Evolutionary conservation across 2,888 invertebrate species (phyloP).

Genomic region (Sphaeridia pumilis): DNA sequence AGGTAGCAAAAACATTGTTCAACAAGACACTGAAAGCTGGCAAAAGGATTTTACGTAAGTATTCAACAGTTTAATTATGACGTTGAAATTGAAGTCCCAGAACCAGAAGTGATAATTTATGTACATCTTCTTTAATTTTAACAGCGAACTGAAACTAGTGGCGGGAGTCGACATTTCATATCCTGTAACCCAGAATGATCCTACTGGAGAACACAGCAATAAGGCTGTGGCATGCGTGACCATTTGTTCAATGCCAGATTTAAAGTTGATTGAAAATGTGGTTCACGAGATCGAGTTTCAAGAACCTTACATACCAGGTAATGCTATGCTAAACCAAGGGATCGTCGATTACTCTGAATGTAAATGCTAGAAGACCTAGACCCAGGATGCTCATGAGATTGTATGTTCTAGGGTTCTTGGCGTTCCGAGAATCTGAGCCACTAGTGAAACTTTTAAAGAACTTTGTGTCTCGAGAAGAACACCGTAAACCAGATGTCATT

Average conservation of each 20-base stretch:
- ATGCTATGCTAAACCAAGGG: too few relatives aligned
- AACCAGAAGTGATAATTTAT: too few relatives aligned
- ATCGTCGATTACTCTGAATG: too few relatives aligned
- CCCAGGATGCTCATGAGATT: too few relatives aligned
- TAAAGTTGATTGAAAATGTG: conserved; percentile 25
- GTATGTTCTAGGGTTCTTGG: conserved; percentile 40
- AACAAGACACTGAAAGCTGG: background rate
- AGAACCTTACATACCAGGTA: conserved; percentile 40
- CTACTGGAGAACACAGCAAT: conserved; percentile 9
- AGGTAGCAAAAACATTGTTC: background rate
- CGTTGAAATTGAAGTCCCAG: too few relatives aligned
- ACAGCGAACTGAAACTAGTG: conserved; percentile 21
- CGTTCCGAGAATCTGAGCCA: conserved; percentile 41
- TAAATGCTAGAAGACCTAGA: too few relatives aligned
- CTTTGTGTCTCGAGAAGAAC: conserved; percentile 36
- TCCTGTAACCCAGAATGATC: conserved; percentile 18
- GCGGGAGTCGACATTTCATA: conserved; percentile 32
- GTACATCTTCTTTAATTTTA: too few relatives aligned
- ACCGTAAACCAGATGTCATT: conserved; percentile 40
- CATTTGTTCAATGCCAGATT: conserved; percentile 27
- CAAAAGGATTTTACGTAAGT: background rate
- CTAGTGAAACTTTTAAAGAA: conserved; percentile 35
- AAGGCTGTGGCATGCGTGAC: conserved; percentile 22
- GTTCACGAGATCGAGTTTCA: conserved; percentile 32
- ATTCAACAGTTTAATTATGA: background rate